A percentile compares a stretch with the other conserved stretches of the same genome.
phyloP scores from a whole-genome alignment of 2,888 invertebrate species.

The Tethea ocularis region DNA sequence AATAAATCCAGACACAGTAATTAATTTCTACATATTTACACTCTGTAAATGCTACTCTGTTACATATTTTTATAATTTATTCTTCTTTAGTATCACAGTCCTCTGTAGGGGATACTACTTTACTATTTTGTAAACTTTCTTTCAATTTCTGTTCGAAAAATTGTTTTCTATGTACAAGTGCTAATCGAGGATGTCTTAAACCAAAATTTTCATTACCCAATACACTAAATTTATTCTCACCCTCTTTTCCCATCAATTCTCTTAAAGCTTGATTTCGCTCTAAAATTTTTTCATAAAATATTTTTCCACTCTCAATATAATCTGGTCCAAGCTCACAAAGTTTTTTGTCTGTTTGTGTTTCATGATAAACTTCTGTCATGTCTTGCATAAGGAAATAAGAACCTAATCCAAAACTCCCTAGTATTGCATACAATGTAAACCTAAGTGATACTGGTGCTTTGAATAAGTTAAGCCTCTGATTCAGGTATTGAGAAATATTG shows the following conservation, averaged over 20 bases:
- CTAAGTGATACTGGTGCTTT: constrained; percentile 76
- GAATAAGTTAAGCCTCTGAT: constrained; percentile 81
- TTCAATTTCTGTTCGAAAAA: constrained; percentile 85
- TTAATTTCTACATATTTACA: constrained; percentile 1
- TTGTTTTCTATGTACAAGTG: constrained; percentile 86
- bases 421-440: constrained; percentile 76
- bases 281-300: constrained; percentile 89
- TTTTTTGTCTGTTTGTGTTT: constrained; percentile 85
- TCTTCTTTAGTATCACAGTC: too few species aligned
- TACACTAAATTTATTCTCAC: constrained; percentile 85
- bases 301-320: constrained; percentile 88
- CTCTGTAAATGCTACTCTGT: neutral
- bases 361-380: constrained; percentile 84
- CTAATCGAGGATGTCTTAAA: constrained; percentile 86
- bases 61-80: constrained; percentile 7
- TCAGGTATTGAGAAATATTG: constrained; percentile 77
- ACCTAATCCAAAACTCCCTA: constrained; percentile 83
- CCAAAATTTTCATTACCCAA: constrained; percentile 88
- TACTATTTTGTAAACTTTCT: constrained; percentile 37
- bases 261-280: constrained; percentile 89
- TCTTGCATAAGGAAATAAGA: constrained; percentile 87
- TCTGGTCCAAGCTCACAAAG: constrained; percentile 84
- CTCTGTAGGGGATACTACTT: too few species aligned
- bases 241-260: constrained; percentile 85
- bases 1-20: neutral